Base-by-base conservation (phyloP, 2,113 vertebrate genomes). In the Engraulis encrasicolus region DNA sequence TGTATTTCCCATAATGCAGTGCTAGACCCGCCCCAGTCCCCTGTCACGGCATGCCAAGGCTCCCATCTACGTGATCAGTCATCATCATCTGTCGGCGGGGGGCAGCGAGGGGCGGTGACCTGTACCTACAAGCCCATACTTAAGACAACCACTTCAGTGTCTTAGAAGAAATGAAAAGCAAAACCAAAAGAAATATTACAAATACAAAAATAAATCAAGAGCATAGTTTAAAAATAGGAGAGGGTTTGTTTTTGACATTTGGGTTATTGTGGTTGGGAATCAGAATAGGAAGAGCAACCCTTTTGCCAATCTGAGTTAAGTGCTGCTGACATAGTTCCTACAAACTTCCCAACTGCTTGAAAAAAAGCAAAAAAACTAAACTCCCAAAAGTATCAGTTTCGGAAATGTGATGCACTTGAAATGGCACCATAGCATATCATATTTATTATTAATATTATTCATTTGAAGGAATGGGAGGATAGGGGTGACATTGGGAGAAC, bases 311-410 rank as follows among this genome's bases (percentile, higher is more conserved):
- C 90, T 82, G 91, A 91, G 93, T 90, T n/a, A 94, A 94, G 92
- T 82, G 94, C 95, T 93, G 93, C 93, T 92, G 90, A 94, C 92
- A 94, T 92, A 92, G 27, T 74, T 93, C 92, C 90, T 92, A 89
- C 93, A 93, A 91, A 89, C 89, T 87, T 38, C 37, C 27, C 27
- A 45, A 45, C 40, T 45, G 40, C 23, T 36, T 74, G n/a, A n/a
- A n/a, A 23, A 91, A 93, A 93, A 93, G 91, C 93, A 93, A 91
- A 92, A 92, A n/a, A n/a, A n/a, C n/a, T n/a, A n/a, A n/a, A 6
- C 18, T 20, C 79, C 45, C n/a, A 36, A 37, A n/a, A 20, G 40
- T 83, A 37, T 50, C 27, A 36, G 19, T 61, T 82, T 83, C 82
- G 84, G 74, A 88, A 88, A 83, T 85, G 84, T 83, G 81, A 50